Evolutionary conservation across 2,113 vertebrate species (phyloP), one percentile per base, ranked within the genome.

Genomic region (Muntiacus muntjak): DNA sequence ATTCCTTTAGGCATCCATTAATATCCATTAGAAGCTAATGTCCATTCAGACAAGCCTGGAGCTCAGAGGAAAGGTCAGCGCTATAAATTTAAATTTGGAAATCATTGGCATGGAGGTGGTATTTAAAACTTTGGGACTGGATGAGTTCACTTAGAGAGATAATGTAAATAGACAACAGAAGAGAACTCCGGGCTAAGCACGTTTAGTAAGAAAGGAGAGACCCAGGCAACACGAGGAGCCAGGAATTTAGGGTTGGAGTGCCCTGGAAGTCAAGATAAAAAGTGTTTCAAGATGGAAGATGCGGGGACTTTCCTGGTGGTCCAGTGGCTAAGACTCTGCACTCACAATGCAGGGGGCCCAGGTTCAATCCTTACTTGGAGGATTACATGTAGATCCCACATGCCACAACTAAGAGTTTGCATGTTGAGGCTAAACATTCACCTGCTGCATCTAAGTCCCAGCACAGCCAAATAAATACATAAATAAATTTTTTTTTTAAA

Each of bases 1-100:
- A 84, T 94, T 95, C 89, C 87, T 92, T 95, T 94, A 94, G 36
- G 81, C 52, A 78, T 50, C 64, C 64, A 82, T 95, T 93, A 97
- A 97, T 96, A 96, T 91, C 85, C 91, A 89, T 92, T 92, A 90
- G 89, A 89, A 54, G 62, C 23, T 94, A 64, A 83, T 89, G 33
- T 67, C 92, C 87, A 85, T 95, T 96, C 87, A 87, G 52, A 62
- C 33, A 71, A 91, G 60, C 76, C 52, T 82, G 64, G 94, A 78
- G 52, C 96, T 62, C 94, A 88, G 23, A 92, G 25, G 76, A 96
- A 97, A 97, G 79, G 92, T 92, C 96, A 60, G 78, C 4, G 43
- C 47, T 93, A 40, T 94, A 94, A 47, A 91, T 92, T 92, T 90
- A 91, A 90, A 97, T 91, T 55, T 96, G 90, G 76, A 95, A 90